These are phyloP conservation scores for Meloidogyne chitwoodi DNA, from an alignment of 1,140 invertebrate genomes.

Conservation along the genomic window DNA sequence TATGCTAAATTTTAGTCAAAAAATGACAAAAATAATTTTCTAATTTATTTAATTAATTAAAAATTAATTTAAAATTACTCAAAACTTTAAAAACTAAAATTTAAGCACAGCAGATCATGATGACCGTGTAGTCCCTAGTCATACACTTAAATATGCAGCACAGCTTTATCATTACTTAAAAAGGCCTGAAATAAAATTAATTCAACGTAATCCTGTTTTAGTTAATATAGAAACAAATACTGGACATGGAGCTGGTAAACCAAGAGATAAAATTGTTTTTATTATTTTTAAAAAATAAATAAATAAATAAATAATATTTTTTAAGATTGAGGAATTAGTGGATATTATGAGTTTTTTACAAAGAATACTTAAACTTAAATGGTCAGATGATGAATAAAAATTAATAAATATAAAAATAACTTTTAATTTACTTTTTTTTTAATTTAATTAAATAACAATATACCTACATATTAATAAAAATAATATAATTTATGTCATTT, in stretches of 20 bases:
- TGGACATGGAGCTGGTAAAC: slow-evolving; percentile 91
- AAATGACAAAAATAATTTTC: no score
- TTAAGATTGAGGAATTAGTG: slow-evolving; percentile 20
- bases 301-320: not conserved
- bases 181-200: slow-evolving; percentile 67
- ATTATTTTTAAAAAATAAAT: not conserved
- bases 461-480: no score
- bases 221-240: slow-evolving; percentile 90
- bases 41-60: no score
- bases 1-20: no score
- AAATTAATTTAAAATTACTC: no score
- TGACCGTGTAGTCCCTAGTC: slow-evolving; percentile 87
- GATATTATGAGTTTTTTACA: slow-evolving; percentile 26
- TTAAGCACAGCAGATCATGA: slow-evolving; percentile 95
- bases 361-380: slow-evolving; percentile 23
- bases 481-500: no score
- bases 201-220: slow-evolving; percentile 79
- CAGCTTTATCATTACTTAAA: slow-evolving; percentile 78
- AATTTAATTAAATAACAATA: not conserved
- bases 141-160: slow-evolving; percentile 90
- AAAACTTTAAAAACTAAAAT: no score
- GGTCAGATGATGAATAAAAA: slow-evolving; percentile 9
- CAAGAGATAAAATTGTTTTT: slow-evolving; percentile 73
- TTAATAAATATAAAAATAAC: not conserved
- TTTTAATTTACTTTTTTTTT: not conserved